A percentile compares a stretch with the other conserved stretches of the same genome.
phyloP scores from a whole-genome alignment of 2,113 vertebrate genomes.

The Lamprotornis superbus region DNA sequence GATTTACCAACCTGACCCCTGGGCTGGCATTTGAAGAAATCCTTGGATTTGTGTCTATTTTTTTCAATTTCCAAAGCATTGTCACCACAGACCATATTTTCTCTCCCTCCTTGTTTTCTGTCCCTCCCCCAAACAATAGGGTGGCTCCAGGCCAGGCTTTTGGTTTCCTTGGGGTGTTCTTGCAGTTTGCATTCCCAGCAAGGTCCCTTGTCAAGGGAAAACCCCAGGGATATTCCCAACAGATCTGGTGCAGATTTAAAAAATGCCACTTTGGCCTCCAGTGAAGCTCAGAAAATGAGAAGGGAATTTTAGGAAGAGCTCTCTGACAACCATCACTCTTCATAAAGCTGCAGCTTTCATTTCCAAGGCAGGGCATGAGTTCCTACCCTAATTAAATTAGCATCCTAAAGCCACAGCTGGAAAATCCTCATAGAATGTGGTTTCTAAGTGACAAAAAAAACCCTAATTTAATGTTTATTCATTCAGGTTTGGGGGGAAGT shows the following conservation, averaged over 20 bases:
- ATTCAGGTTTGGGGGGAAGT: neutral
- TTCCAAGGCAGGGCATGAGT: neutral
- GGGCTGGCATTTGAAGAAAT: neutral
- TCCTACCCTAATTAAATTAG: neutral
- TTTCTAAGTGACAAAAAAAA: neutral
- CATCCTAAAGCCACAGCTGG: constrained; percentile 13
- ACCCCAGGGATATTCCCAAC: neutral
- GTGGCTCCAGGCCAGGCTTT: neutral
- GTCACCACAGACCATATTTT: neutral
- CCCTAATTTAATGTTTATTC: neutral
- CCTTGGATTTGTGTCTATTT: neutral
- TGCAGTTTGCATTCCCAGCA: neutral
- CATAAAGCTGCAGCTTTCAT: neutral
- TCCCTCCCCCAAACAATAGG: neutral
- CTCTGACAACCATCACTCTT: neutral
- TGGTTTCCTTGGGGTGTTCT: neutral
- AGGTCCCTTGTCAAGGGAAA: neutral
- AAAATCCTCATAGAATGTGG: neutral
- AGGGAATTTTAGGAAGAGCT: neutral
- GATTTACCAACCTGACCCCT: neutral
- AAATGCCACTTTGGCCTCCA: neutral
- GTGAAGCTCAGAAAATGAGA: neutral
- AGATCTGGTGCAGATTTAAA: neutral
- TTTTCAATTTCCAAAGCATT: neutral
- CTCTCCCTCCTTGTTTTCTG: neutral